Evolutionary conservation across 2,113 vertebrate genomes (phyloP).

Genomic region (Zapornia atra): DNA sequence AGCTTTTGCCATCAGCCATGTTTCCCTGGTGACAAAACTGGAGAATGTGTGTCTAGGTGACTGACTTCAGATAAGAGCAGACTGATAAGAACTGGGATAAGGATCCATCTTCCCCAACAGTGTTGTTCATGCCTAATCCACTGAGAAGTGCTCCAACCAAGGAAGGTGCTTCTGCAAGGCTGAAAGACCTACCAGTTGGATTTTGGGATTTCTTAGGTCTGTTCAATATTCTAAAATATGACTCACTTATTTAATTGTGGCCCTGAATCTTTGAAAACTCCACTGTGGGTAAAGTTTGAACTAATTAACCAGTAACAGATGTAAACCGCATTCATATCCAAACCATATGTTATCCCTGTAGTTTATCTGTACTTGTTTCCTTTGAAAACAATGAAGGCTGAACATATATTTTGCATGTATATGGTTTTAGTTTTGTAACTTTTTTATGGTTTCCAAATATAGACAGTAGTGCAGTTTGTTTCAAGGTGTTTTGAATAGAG

Average conservation of each 20-base stretch:
- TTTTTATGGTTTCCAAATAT: conserved; percentile 34
- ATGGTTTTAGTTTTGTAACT: conserved; percentile 48
- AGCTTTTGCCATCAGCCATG: neutral
- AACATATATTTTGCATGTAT: neutral
- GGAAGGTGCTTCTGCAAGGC: neutral
- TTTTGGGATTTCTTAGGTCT: neutral
- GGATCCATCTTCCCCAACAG: neutral
- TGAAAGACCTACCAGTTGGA: neutral
- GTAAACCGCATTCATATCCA: neutral
- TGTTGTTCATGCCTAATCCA: neutral
- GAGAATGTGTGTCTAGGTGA: neutral
- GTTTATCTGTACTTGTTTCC: conserved; percentile 47
- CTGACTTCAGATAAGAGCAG: neutral
- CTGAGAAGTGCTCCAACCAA: neutral
- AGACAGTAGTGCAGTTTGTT: neutral
- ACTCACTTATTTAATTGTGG: neutral
- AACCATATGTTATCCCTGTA: conserved; percentile 7
- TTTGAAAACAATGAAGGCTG: conserved; percentile 37
- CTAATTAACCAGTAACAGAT: conserved; percentile 46
- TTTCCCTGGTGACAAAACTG: neutral
- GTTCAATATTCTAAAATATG: neutral
- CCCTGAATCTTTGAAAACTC: neutral
- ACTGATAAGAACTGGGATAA: neutral
- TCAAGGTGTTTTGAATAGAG: conserved; percentile 40
- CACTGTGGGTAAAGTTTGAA: neutral